Evolutionary conservation across 2,113 vertebrate species (phyloP), one percentile per base, ranked within the genome.

Genomic region (Chrysemys picta): DNA sequence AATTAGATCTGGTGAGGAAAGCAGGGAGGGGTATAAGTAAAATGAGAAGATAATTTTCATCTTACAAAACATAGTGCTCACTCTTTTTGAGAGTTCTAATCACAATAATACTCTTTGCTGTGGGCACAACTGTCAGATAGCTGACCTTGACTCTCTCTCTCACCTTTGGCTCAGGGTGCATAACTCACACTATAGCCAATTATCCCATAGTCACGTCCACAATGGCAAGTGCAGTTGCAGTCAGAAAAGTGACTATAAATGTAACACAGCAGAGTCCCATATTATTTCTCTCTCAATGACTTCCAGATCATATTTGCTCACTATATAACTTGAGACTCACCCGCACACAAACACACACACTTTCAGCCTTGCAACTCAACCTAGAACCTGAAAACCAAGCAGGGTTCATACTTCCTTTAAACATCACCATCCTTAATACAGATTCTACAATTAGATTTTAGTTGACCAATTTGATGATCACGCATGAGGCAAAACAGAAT

Each of bases 81-180:
- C 86, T 83, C 52, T 52, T 57, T 87, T 5, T 0, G 45, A 78
- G 78, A 82, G 50, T 1, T 52, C 49, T 0, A 47, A 13, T 22
- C 49, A 62, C 57, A 54, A 21, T 90, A 84, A 45, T 16, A 12
- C 10, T 21, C 89, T 92, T 88, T 85, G 54, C 80, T 1, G 1
- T 52, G 79, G 80, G 12, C 56, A 72, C 42, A 35, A 6, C 11
- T 2, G 52, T 76, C 53, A 56, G 42, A 65, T 75, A 80, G 3
- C 3, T 83, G 85, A 95, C 91, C 82, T 93, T 94, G 94, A 84
- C 91, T 93, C 85, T 88, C 76, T 54, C 84, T 89, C 14, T n/a
- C 86, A 87, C 92, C 83, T 96, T 93, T 82, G 35, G 79, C 88
- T 82, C 79, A 13, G 62, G 42, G 25, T 52, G 42, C 5, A 2